Evolutionary conservation across 53 echinoderm and acorn worm genomes (phyloP).

Genomic region (Stichopus horrens): DNA sequence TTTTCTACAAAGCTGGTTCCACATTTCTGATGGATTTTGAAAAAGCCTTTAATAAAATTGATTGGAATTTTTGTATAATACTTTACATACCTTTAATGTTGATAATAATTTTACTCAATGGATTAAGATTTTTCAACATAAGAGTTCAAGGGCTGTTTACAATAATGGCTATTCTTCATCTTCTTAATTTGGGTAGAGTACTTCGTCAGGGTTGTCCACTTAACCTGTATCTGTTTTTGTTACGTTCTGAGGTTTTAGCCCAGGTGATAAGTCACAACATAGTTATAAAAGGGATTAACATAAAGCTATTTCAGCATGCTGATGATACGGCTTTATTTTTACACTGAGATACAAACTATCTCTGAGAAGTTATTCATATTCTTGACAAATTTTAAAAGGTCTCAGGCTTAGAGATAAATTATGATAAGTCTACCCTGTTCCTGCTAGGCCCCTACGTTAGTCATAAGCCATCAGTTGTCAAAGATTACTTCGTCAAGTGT

Average conservation of each 20-base stretch:
- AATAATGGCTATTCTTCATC: not conserved
- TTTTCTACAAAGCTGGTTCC: not conserved
- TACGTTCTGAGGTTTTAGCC: not conserved
- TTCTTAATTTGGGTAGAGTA: not conserved
- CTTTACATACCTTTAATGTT: not conserved
- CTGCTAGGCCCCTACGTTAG: not conserved
- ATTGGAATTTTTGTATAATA: not conserved
- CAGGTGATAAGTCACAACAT: not conserved
- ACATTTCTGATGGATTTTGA: slow-evolving; percentile 4
- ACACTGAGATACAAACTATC: not conserved
- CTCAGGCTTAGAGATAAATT: not conserved
- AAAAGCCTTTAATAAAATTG: slow-evolving; percentile 1
- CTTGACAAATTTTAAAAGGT: not conserved
- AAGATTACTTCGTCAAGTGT: not conserved
- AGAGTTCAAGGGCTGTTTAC: not conserved
- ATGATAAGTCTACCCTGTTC: not conserved
- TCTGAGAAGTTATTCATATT: not conserved
- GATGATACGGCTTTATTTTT: not conserved
- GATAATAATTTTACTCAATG: not conserved
- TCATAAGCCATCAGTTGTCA: not conserved
- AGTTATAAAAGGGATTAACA: not conserved
- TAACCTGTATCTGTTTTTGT: not conserved
- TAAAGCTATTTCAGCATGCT: not conserved
- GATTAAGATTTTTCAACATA: not conserved
- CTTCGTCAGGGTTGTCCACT: not conserved